A percentile compares a stretch with the other conserved stretches of the same genome.
Evolutionary conservation across 2,797 vertebrate species (phyloP).

Genomic region (Danio tinwini): DNA sequence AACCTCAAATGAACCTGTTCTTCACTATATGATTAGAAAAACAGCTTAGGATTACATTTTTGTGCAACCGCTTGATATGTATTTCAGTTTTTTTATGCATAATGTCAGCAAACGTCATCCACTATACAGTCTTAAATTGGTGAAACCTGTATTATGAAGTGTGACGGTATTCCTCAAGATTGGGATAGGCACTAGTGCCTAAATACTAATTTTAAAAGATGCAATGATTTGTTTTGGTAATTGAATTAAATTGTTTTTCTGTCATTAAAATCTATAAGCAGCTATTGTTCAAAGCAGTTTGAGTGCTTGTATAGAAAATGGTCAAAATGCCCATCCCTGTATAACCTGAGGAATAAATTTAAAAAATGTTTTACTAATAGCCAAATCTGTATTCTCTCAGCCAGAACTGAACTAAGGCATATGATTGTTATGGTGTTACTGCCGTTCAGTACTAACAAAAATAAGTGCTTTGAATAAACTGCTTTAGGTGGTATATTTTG

Average conservation of each 20-base stretch:
- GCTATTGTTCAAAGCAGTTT: background rate
- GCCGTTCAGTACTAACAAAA: background rate
- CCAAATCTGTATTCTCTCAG: too few species aligned
- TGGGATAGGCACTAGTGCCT: background rate
- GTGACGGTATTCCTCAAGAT: background rate
- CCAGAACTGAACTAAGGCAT: too few species aligned
- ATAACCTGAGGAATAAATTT: background rate
- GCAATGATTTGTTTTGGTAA: background rate
- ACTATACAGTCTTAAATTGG: background rate
- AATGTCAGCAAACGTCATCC: background rate
- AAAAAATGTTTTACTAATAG: slow-evolving; percentile 7
- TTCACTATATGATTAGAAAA: slow-evolving; percentile 7
- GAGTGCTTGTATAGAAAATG: background rate
- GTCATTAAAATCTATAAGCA: background rate
- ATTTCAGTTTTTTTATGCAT: background rate
- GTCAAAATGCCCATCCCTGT: background rate
- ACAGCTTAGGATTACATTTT: background rate
- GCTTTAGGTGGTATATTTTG: background rate
- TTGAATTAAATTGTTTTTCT: background rate
- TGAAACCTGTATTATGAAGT: slow-evolving; percentile 15
- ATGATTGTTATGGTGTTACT: background rate
- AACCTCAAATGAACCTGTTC: slow-evolving; percentile 29
- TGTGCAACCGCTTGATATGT: background rate
- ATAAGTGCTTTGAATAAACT: background rate
- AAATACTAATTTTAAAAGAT: background rate